A percentile compares a stretch with the other conserved stretches of the same genome.
Conservation (phyloP, 2,113 vertebrate species). For the Callocephalon fimbriatum region DNA sequence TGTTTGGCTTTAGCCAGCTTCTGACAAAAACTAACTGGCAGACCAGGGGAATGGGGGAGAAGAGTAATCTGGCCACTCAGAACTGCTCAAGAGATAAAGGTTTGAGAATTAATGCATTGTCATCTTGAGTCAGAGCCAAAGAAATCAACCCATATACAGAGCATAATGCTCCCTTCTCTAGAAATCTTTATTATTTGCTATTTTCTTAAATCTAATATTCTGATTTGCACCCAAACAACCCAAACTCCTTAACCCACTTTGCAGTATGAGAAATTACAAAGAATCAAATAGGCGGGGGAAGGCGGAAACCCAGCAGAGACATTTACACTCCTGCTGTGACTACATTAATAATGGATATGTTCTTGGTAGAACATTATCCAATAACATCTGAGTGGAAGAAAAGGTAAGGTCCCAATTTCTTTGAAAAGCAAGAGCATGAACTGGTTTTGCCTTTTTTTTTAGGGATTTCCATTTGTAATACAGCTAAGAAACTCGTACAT, state of each 20-base stretch:
- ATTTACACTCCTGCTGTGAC: background rate
- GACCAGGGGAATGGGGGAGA: background rate
- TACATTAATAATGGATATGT: background rate
- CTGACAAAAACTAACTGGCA: background rate
- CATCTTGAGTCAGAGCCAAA: background rate
- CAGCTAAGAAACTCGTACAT: background rate
- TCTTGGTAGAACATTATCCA: background rate
- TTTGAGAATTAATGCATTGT: background rate
- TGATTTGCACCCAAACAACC: background rate
- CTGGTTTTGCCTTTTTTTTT: background rate
- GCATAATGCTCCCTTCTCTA: background rate
- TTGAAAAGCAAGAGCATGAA: background rate
- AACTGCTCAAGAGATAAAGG: background rate
- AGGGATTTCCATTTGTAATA: background rate
- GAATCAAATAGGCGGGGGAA: background rate
- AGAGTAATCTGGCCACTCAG: background rate
- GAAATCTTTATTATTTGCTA: background rate
- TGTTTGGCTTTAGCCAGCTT: background rate
- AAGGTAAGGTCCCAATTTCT: background rate
- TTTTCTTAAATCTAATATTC: background rate
- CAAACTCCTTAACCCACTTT: background rate
- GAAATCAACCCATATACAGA: background rate
- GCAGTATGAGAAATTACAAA: background rate
- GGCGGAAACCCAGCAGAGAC: background rate
- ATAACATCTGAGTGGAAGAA: background rate